phyloP scores from a whole-genome alignment of 2,113 vertebrate species.

The Mormyrus lacerda region DNA sequence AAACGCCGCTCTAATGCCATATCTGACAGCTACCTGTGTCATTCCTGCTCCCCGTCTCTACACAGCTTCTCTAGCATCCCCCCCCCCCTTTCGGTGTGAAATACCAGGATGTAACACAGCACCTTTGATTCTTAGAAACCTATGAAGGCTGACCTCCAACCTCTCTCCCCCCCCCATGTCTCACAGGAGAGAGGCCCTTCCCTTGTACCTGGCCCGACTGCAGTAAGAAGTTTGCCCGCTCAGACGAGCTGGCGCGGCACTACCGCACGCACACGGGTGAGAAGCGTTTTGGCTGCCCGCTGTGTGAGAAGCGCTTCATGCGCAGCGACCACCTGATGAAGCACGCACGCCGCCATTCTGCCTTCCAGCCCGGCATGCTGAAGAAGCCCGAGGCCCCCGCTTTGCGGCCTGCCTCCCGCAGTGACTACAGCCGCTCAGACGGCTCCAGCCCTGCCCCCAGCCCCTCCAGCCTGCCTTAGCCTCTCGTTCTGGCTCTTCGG shows the following conservation, averaged over 20 bases:
- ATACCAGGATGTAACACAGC: not conserved
- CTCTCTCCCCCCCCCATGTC: conserved; percentile 35
- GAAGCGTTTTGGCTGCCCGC: conserved; percentile 89
- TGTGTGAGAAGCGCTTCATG: conserved; percentile 97
- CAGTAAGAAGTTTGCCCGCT: conserved; percentile 95
- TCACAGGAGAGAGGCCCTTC: conserved; percentile 79
- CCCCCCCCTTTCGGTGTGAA: not conserved
- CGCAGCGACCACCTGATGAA: conserved; percentile 95
- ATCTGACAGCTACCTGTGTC: not conserved
- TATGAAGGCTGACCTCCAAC: not conserved
- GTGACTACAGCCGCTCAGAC: conserved; percentile 92
- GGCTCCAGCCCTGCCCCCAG: conserved; percentile 87
- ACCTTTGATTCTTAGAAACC: not conserved
- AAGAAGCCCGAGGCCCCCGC: conserved; percentile 65
- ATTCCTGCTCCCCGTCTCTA: not conserved
- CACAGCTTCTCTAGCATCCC: not conserved
- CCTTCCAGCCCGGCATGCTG: conserved; percentile 91
- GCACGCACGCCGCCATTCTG: conserved; percentile 85
- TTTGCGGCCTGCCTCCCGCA: conserved; percentile 75
- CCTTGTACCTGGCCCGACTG: conserved; percentile 94
- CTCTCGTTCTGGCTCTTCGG: not conserved
- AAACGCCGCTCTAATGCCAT: not conserved
- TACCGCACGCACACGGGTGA: conserved; percentile 97
- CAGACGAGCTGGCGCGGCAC: conserved; percentile 90
- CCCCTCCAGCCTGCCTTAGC: conserved; percentile 89